Evolutionary conservation across 2,888 invertebrate genomes (phyloP), one percentile per base, ranked within the genome.

Genomic region (Macrosiphum euphorbiae): DNA sequence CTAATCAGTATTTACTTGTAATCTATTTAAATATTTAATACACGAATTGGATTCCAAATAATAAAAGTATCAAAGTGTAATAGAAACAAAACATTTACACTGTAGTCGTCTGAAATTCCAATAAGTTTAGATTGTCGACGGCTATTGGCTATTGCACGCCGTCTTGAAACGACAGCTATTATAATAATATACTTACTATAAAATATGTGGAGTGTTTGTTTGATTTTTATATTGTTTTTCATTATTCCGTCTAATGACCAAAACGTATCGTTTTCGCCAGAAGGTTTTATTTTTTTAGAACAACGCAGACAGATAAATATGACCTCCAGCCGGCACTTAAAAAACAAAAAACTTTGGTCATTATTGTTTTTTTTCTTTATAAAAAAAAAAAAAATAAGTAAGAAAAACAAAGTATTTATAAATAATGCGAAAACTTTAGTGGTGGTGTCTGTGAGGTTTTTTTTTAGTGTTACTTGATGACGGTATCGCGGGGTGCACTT

Each of bases 301-400:
- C 8, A 78, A 8, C 20, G 35, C 20, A 47, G 47, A 24, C 24
- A 78, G 90, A 78, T 52, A 88, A 92, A 92, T 41, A 50, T n/a
- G 87, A 92, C 92, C 92, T 28, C 52, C 67, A 88, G 88, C 67
- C 50, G 88, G 92, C 87, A 88, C 67, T 92, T 41, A 41, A 88
- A 88, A 88, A 88, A 67, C 52, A 88, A 88, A 92, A 92, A 92
- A 92, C 92, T 92, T 92, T 88, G 67, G 41, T 88, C 92, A 67
- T 92, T 88, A 92, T 67, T 92, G 67, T 88, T 52, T 67, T 50
- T 61, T 58, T 35, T 91, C 24, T 84, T 58, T 91, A 44, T 44
- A 61, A 90, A 35, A 90, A 35, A 61, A 35, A 61, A 61, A 87
- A 26, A 50, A 92, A 87, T 58, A 61, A 67, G 50, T 55, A 88